Percentiles rank a stretch among this genome's conserved stretches.
Evolutionary conservation across 2,113 vertebrate genomes (phyloP).

Genomic region (Indri indri): DNA sequence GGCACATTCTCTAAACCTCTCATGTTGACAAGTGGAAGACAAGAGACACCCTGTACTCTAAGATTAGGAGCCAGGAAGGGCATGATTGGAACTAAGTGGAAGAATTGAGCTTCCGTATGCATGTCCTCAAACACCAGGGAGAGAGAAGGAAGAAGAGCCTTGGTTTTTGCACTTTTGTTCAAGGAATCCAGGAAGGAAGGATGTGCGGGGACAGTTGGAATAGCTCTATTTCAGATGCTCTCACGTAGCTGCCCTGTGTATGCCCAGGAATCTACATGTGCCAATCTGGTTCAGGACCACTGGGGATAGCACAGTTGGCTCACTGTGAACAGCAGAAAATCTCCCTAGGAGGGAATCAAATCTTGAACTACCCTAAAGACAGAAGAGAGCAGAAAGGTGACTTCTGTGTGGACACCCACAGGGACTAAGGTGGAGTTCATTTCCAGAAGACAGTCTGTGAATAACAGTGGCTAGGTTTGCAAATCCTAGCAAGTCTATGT

Average conservation of each 20-base stretch:
- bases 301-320: background rate
- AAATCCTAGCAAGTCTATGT: background rate
- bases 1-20: background rate
- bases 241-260: accelerated
- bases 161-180: background rate
- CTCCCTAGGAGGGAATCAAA: background rate
- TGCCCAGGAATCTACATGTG: background rate
- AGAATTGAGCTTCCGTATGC: background rate
- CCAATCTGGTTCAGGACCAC: background rate
- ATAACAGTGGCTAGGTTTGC: background rate
- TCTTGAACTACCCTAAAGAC: background rate
- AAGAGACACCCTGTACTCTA: background rate
- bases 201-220: accelerated
- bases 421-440: background rate
- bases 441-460: background rate
- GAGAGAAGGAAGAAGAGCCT: background rate
- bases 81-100: background rate
- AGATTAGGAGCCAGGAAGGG: background rate
- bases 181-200: background rate
- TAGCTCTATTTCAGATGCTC: background rate
- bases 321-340: background rate
- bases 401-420: background rate
- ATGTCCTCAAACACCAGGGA: accelerated
- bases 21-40: background rate
- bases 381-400: background rate